These are phyloP conservation scores for Acanthornis magna DNA, from an alignment of 2,797 vertebrate genomes.

Conservation along the genomic window DNA sequence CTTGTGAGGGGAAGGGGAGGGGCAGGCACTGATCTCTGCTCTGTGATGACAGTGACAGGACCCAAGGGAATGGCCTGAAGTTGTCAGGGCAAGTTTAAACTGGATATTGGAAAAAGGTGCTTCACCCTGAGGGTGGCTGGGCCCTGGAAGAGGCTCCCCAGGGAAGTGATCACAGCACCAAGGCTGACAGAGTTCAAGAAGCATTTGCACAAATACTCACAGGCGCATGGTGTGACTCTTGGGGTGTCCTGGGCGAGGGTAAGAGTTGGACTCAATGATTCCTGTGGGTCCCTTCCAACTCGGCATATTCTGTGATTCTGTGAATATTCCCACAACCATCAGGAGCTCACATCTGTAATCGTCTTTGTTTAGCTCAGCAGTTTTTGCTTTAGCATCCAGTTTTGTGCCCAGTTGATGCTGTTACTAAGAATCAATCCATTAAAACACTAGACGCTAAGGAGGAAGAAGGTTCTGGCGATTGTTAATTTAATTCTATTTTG, in stretches of 20 bases:
- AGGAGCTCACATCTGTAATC: not conserved
- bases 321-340: not conserved
- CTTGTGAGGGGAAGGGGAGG: fast-evolving
- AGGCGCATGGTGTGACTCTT: not conserved
- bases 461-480: not conserved
- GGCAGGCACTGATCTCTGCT: not conserved
- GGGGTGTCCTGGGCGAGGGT: too few species aligned
- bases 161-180: not conserved
- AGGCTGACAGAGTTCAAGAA: too few species aligned
- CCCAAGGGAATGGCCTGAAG: not conserved
- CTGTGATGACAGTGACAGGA: not conserved
- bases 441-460: not conserved
- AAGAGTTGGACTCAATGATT: not conserved
- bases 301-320: not conserved
- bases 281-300: not conserved
- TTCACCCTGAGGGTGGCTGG: not conserved
- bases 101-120: not conserved
- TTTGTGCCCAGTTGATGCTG: not conserved
- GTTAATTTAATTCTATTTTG: not conserved
- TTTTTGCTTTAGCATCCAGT: not conserved
- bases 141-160: too few species aligned
- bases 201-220: not conserved
- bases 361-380: not conserved
- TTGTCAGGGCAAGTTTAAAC: not conserved
- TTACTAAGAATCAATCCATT: not conserved